Evolutionary conservation across 2,797 vertebrate species (phyloP), one percentile per base, ranked within the genome.

Genomic region (Acropternis orthonyx): DNA sequence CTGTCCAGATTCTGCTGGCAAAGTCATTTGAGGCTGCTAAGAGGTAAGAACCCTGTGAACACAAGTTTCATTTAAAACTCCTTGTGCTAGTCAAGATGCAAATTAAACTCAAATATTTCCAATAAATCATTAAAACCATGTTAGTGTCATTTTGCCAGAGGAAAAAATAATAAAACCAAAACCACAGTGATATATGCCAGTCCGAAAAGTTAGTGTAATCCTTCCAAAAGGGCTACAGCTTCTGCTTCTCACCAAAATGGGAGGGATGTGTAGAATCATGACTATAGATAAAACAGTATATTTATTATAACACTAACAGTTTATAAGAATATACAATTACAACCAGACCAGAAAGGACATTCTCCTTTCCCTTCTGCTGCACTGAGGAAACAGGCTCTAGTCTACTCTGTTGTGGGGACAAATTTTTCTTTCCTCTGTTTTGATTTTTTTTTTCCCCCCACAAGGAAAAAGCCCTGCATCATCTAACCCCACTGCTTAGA

Each of bases 1-100:
- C 98, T 0, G 99, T 99, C 99, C 99, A 99, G 95, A 99, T 99
- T 73, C 99, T 98, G 96, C 99, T 99, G 66, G 99, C 99, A 84
- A 99, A 99, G 97, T 99, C 99, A 82, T 99, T 99, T 30, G 99
- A 99, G 58, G 99, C 98, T 17, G 99, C 99, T 88, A 99, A 97
- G 89, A 99, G 98, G 96, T 98, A 99, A 12, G 99, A 98, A 24
- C 99, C 99, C 99, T 99, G 93, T 7, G 55, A 93, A 88, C 85
- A 96, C 54, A 94, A 96, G 81, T 73, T 15, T 54, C 7, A 80
- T 92, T 93, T 92, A 68, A 89, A 91, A 87, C 23, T 88, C 41
- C 17, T 81, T 71, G 77, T 54, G 34, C 49, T 37, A 91, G 37
- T 69, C 5, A 4, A 55, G 26, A 59, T 1, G 11, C 23, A 90